Percentiles rank a stretch among this genome's conserved stretches.
These are phyloP conservation scores for Tetragonula carbonaria DNA, from an alignment of 2,888 invertebrate genomes.

Conservation along the genomic window DNA sequence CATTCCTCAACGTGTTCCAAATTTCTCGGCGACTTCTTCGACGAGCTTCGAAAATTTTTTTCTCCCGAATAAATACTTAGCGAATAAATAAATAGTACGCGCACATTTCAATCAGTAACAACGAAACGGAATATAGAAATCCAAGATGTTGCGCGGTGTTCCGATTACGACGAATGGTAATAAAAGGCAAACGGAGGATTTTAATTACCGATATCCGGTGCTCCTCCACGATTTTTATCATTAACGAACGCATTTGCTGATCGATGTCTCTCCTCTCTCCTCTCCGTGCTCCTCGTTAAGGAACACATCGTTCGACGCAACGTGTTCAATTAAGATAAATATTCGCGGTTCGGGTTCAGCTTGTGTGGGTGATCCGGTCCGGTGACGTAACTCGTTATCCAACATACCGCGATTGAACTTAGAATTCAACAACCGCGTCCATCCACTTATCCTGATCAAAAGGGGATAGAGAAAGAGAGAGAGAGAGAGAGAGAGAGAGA, in stretches of 20 bases:
- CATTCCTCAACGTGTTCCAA: no score
- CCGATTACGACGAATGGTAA: no score
- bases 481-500: neutral
- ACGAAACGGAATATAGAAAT: no score
- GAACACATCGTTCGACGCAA: conserved; percentile 23
- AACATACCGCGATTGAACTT: conserved; percentile 32
- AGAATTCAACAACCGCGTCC: conserved; percentile 27
- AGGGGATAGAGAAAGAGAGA: neutral
- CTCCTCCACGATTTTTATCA: conserved; percentile 13
- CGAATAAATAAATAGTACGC: no score
- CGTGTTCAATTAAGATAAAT: conserved; percentile 36
- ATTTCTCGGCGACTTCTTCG: no score
- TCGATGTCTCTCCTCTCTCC: neutral
- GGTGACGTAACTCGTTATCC: conserved; percentile 50
- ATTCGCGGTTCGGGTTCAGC: conserved; percentile 3
- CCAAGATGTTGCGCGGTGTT: no score
- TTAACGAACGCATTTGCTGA: conserved; percentile 9
- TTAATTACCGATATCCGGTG: conserved; percentile 7
- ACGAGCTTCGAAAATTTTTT: no score
- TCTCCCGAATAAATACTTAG: no score
- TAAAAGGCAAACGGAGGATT: neutral
- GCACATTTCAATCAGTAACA: no score
- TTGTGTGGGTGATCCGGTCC: conserved; percentile 27
- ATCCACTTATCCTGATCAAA: neutral
- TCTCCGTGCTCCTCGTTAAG: neutral